Conservation (phyloP, 2,888 invertebrate genomes). For the Camptogramma bilineatum region DNA sequence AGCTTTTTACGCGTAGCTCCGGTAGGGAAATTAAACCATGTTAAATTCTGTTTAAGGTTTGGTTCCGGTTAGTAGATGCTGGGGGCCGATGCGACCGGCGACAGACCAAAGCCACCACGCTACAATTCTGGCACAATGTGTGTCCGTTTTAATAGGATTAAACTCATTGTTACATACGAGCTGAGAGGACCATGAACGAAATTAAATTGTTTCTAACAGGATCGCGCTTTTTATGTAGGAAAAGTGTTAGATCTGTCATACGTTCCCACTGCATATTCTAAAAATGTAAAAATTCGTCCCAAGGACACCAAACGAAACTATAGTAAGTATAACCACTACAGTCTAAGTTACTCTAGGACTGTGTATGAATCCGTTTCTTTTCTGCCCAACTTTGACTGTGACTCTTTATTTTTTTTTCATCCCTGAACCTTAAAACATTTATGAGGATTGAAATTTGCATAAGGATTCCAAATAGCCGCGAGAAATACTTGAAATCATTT, state of each 20-base stretch:
- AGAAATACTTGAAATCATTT: constrained; percentile 15
- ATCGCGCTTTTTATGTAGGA: constrained; percentile 41
- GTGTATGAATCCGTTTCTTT: background rate
- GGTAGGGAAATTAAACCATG: constrained; percentile 82
- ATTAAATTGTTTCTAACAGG: constrained; percentile 74
- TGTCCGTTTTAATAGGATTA: constrained; percentile 83
- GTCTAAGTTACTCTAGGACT: too few relatives aligned
- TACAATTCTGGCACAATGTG: constrained; percentile 82
- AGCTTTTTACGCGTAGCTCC: constrained; percentile 72
- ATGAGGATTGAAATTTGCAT: constrained; percentile 36
- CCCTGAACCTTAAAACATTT: constrained; percentile 16
- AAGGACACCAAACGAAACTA: background rate
- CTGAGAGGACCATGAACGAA: constrained; percentile 72
- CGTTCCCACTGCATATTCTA: too few relatives aligned
- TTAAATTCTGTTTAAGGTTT: constrained; percentile 83
- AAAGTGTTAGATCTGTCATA: background rate
- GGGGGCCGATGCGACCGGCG: constrained; percentile 74
- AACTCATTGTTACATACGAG: constrained; percentile 81
- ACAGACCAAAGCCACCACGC: constrained; percentile 81
- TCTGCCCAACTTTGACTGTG: constrained; percentile 1
- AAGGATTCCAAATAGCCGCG: constrained; percentile 16
- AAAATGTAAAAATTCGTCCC: background rate
- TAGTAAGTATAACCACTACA: background rate
- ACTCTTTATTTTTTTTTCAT: constrained; percentile 8
- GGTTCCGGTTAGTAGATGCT: constrained; percentile 76